Conservation (phyloP, 2,888 invertebrate species). For the Monochamus alternatus region DNA sequence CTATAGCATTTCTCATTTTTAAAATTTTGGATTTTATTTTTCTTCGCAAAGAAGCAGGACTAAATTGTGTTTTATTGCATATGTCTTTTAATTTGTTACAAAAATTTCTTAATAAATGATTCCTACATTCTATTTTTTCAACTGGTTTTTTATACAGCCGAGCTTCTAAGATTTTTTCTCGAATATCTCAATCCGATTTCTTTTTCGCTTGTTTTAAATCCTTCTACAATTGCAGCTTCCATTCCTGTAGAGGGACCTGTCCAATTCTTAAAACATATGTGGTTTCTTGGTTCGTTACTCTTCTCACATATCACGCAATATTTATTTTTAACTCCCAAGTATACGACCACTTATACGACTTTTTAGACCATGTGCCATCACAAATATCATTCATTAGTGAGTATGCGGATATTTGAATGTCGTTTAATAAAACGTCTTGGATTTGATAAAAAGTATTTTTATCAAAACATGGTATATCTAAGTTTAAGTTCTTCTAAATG, state of each 20-base stretch:
- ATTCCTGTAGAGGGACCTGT: background rate
- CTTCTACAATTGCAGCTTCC: background rate
- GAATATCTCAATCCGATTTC: background rate
- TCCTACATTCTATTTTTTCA: background rate
- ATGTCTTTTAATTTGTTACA: background rate
- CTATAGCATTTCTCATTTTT: too few relatives aligned
- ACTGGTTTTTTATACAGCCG: background rate
- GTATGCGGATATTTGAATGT: background rate
- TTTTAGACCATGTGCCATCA: background rate
- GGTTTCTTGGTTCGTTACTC: background rate
- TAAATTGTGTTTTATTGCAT: background rate
- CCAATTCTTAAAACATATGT: background rate
- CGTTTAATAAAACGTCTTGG: background rate
- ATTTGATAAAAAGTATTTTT: background rate
- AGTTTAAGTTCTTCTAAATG: background rate
- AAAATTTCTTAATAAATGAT: background rate
- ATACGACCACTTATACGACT: background rate
- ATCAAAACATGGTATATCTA: constrained; percentile 1
- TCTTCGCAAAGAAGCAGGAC: too few relatives aligned
- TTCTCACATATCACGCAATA: background rate
- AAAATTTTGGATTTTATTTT: too few relatives aligned
- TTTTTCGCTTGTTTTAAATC: background rate
- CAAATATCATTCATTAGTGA: background rate
- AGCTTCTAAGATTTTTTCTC: background rate
- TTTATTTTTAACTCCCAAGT: background rate